Base-by-base conservation (phyloP, 1,140 invertebrate species). In the Drosophila littoralis region DNA sequence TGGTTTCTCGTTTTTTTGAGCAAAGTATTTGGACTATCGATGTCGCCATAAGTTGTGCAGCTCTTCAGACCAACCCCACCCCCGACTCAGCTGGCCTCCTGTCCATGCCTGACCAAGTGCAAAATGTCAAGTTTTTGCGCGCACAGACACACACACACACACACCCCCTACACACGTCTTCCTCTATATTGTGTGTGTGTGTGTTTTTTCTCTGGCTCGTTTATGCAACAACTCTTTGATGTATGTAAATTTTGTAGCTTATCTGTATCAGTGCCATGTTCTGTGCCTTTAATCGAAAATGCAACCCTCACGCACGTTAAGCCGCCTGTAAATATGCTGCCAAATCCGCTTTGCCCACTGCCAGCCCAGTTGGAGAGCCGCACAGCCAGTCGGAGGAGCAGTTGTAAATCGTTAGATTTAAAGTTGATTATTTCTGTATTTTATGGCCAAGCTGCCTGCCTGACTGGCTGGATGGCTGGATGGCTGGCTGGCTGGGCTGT, bases 41-140 rank as follows among this genome's bases (percentile, higher is more conserved):
- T 86, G 83, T 86, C 83, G 83, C 83, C 83, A 88, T 86, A 86
- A 86, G 83, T 80, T 86, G 83, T 79, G 48, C 72, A 74, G 72
- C 83, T 58, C 83, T 86, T 86, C 76, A 88, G 69, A 83, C 78
- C 32, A 57, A 32, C 48, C 60, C 48, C 63, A 40, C 28, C 13
- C 9, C 38, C 46, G 28, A 17, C 43, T 7, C 13, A 13, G 33
- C 35, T 42, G 54, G 42, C 43, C 36, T 32, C 22, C 67, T 65
- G 82, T 78, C 79, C 68, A 67, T 88, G 79, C 68, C 86, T 86
- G 83, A 86, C 83, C 83, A 86, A 86, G 83, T 86, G 83, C 79
- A 88, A 86, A 86, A 86, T 86, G 83, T 86, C 82, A 86, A 86
- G 82, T 81, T 88, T 54, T 67, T 64, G 15, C n/a, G 22, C 57